Percentiles rank a stretch among this genome's conserved stretches.
Evolutionary conservation across 1,140 invertebrate species (phyloP).

Genomic region (Mercenaria mercenaria): DNA sequence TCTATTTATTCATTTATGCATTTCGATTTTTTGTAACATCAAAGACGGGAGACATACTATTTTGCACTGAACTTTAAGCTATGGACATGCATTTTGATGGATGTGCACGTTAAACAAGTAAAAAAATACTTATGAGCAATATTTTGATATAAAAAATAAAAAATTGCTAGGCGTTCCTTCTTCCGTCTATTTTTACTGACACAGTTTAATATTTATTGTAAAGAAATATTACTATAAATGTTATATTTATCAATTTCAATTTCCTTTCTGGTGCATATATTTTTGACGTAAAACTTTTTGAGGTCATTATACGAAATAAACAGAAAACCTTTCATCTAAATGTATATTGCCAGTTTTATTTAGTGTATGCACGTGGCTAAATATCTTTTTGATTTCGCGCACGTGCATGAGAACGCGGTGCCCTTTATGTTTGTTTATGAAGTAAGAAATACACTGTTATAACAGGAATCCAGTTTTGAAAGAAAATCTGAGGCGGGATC

Average conservation of each 20-base stretch:
- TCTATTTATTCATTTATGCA: not conserved
- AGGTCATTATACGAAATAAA: too few species aligned
- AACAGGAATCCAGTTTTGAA: not conserved
- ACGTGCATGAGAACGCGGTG: not conserved
- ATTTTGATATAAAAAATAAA: not conserved
- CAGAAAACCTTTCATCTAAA: too few species aligned
- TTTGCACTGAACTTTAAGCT: constrained; percentile 20
- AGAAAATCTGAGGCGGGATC: not conserved
- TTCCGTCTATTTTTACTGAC: not conserved
- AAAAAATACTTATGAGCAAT: not conserved
- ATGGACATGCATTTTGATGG: constrained; percentile 9
- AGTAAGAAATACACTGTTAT: not conserved
- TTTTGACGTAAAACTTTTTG: too few species aligned
- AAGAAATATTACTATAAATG: too few species aligned
- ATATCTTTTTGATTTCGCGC: not conserved
- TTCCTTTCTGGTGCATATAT: too few species aligned
- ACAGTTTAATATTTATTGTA: too few species aligned
- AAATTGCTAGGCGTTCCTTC: not conserved
- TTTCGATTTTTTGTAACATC: not conserved
- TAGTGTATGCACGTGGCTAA: too few species aligned
- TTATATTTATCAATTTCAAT: too few species aligned
- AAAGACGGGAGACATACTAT: not conserved
- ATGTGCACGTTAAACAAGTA: not conserved
- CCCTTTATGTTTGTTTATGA: not conserved
- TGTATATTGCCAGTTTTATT: too few species aligned